Conservation (phyloP, 1,140 invertebrate genomes). For the Parapsyche elsis region DNA sequence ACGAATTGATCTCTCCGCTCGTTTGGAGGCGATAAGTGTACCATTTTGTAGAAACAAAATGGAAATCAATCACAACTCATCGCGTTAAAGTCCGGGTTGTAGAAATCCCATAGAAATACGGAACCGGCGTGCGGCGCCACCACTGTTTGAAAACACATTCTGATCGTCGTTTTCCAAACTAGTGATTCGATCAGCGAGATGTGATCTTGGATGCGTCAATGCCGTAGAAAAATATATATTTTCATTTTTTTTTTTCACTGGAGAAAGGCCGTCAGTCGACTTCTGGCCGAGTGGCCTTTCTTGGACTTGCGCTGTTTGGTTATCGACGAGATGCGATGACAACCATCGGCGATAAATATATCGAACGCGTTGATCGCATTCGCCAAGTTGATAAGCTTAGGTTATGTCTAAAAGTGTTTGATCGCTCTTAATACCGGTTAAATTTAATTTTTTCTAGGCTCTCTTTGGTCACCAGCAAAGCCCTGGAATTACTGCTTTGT, state of each 20-base stretch:
- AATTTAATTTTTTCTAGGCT: too few relatives aligned
- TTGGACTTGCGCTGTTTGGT: neutral
- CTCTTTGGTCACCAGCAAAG: neutral
- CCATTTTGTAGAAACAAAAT: neutral
- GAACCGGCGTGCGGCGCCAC: too few relatives aligned
- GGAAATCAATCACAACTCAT: neutral
- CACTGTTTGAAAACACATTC: too few relatives aligned
- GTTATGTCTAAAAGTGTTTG: too few relatives aligned
- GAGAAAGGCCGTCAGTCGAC: constrained; percentile 20
- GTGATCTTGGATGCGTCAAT: neutral
- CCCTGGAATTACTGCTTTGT: neutral
- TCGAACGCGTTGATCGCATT: too few relatives aligned
- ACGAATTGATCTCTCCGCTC: neutral
- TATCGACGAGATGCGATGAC: neutral
- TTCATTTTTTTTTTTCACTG: neutral
- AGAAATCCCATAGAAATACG: too few relatives aligned
- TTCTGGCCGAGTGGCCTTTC: constrained; percentile 10
- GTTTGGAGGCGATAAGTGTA: neutral
- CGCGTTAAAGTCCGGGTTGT: neutral
- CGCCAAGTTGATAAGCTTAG: too few relatives aligned
- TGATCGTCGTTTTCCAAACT: neutral
- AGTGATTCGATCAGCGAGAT: neutral
- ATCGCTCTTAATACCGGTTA: too few relatives aligned
- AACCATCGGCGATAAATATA: neutral
- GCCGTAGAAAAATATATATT: neutral